A percentile compares a stretch with the other conserved stretches of the same genome.
These are phyloP conservation scores for Charina bottae DNA, from an alignment of 2,113 vertebrate genomes.

Conservation along the genomic window DNA sequence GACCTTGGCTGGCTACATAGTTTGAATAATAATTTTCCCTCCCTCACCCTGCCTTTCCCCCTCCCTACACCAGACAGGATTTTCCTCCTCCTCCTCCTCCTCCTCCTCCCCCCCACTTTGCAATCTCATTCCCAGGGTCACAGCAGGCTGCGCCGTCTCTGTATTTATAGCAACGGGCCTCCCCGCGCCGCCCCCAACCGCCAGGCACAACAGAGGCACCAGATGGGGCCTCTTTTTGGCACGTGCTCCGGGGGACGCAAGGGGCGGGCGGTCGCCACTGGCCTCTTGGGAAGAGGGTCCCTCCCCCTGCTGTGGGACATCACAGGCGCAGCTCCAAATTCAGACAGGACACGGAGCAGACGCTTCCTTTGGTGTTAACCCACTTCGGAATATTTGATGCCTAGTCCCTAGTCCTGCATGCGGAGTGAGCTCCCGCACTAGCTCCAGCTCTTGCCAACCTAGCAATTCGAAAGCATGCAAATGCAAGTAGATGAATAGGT, in stretches of 20 bases:
- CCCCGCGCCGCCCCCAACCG: neutral
- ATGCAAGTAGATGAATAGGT: too few relatives aligned
- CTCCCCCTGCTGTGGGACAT: neutral
- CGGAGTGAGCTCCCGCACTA: too few relatives aligned
- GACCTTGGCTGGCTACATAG: neutral
- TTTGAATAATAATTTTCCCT: neutral
- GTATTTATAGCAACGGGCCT: constrained; percentile 7
- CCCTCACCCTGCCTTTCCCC: neutral
- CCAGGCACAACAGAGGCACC: neutral
- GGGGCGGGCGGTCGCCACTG: neutral
- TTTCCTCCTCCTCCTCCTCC: neutral
- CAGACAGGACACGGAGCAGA: neutral
- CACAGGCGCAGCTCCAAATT: neutral
- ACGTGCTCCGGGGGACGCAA: neutral
- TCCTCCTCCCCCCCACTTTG: neutral
- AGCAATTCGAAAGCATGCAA: too few relatives aligned
- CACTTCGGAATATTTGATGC: neutral
- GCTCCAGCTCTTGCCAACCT: too few relatives aligned
- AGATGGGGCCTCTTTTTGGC: neutral
- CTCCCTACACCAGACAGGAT: neutral
- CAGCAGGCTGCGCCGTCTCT: neutral
- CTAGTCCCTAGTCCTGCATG: too few relatives aligned
- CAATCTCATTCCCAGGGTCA: constrained; percentile 17
- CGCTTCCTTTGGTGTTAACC: neutral
- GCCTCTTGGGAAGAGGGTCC: neutral